A percentile compares a stretch with the other conserved stretches of the same genome.
Conservation (phyloP, 1,140 invertebrate genomes). For the Caenorhabditis inopinata region DNA sequence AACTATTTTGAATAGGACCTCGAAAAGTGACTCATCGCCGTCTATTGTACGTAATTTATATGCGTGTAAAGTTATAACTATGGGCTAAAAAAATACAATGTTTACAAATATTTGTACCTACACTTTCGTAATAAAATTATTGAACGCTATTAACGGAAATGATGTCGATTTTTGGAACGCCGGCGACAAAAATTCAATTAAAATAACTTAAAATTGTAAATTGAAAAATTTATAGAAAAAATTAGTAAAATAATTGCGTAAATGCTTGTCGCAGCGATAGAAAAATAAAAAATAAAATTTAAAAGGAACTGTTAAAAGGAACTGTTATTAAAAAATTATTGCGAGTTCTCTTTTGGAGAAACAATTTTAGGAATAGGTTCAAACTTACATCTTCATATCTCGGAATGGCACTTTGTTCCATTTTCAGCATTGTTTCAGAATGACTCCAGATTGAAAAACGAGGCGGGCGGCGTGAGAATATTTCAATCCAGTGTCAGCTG, state of each 20-base stretch:
- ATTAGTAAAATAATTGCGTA: too few relatives aligned
- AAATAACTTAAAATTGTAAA: too few relatives aligned
- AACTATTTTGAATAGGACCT: slow-evolving; percentile 23
- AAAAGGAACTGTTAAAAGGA: too few relatives aligned
- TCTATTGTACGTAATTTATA: slow-evolving; percentile 33
- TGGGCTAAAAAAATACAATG: slow-evolving; percentile 2
- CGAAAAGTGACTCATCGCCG: background rate
- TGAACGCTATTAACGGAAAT: slow-evolving; percentile 7
- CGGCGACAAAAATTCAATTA: too few relatives aligned
- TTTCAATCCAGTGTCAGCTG: slow-evolving; percentile 23
- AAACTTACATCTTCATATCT: too few relatives aligned
- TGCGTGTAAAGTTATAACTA: slow-evolving; percentile 18
- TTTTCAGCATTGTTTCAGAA: background rate
- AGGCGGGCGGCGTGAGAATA: background rate
- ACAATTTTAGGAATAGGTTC: too few relatives aligned
- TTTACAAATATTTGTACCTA: background rate
- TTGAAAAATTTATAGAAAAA: too few relatives aligned
- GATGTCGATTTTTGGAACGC: too few relatives aligned
- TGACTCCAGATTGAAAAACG: background rate
- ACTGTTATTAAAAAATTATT: too few relatives aligned
- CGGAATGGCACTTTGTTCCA: background rate
- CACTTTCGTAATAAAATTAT: slow-evolving; percentile 28
- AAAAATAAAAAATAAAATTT: too few relatives aligned
- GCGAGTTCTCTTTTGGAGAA: too few relatives aligned
- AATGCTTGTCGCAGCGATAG: too few relatives aligned